Evolutionary conservation across 23 tunicate genomes (phyloP), one percentile per base, ranked within the genome.

Genomic region (Styela plicata): DNA sequence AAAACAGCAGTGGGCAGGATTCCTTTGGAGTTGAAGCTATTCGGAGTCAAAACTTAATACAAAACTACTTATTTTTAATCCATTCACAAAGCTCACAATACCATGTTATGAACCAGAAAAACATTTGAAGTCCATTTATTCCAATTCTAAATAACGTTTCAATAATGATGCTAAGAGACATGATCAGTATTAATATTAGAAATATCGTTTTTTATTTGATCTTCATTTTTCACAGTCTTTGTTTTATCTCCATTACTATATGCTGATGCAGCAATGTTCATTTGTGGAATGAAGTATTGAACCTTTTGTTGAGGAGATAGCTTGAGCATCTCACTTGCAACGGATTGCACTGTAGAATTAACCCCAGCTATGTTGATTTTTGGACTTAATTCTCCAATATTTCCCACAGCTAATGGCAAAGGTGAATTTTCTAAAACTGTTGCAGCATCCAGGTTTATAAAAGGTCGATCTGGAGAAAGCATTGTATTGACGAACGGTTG

Each of bases 281-380:
- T 67, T 1, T 67, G 2, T 16, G 71, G 71, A 18, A 67, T 67
- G 31, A 67, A 67, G 31, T 67, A 29, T 27, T 67, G 30, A 1
- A 29, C 31, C 24, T 25, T 67, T 22, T 67, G 71, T 24, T 67
- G 71, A 7, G 77, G 77, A 31, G 77, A 71, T 16, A 5, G 17
- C 35, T 30, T 71, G 29, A 28, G 13, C 33, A 76, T 76, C 31
- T 76, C 31, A 19, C 16, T 53, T 24, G 81, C 81, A 19, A 76
- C 37, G 13, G 30, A 53, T 53, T 76, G 81, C 31, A 76, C 81
- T 26, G 81, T 76, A 44, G 81, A 76, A 76, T 76, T 76, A 52
- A 76, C 66, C 29, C 64, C 53, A 29, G 65, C 81, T 53, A 76
- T 76, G 64, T 76, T 76, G n/a, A 76, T 76, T 24, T 53, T 26